phyloP scores from a whole-genome alignment of 2,113 vertebrate species.

The Hippocampus guttulatus region DNA sequence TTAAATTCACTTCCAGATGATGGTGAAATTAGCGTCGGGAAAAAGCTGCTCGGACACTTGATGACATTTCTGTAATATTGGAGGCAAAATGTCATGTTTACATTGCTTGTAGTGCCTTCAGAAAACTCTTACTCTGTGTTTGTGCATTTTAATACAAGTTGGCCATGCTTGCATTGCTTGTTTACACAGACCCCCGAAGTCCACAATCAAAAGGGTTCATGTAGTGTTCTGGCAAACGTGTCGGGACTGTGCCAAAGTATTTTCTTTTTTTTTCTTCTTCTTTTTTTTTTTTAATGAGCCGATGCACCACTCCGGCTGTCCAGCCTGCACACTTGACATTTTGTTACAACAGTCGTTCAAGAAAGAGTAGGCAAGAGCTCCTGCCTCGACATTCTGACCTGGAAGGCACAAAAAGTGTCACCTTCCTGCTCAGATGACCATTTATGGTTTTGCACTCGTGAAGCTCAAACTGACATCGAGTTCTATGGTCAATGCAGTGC shows the following conservation, averaged over 20 bases:
- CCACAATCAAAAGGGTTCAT: neutral
- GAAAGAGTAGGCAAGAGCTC: neutral
- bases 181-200: neutral
- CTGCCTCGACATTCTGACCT: neutral
- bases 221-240: neutral
- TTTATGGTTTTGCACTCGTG: neutral
- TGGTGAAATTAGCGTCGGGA: neutral
- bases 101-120: slow-evolving; percentile 34
- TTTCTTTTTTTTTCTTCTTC: neutral
- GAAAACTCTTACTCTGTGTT: neutral
- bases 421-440: neutral
- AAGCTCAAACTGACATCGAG: neutral
- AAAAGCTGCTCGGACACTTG: slow-evolving; percentile 32
- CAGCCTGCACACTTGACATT: neutral
- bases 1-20: slow-evolving; percentile 1
- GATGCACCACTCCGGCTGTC: neutral
- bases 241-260: slow-evolving; percentile 1
- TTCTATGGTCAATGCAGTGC: neutral
- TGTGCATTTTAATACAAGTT: neutral
- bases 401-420: neutral
- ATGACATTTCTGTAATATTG: slow-evolving; percentile 13
- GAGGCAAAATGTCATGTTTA: slow-evolving; percentile 25
- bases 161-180: neutral
- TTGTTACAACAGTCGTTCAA: neutral
- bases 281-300: neutral